Percentiles rank a stretch among this genome's conserved stretches.
phyloP scores from a whole-genome alignment of 2,797 vertebrate species.

The Siniperca scherzeri region DNA sequence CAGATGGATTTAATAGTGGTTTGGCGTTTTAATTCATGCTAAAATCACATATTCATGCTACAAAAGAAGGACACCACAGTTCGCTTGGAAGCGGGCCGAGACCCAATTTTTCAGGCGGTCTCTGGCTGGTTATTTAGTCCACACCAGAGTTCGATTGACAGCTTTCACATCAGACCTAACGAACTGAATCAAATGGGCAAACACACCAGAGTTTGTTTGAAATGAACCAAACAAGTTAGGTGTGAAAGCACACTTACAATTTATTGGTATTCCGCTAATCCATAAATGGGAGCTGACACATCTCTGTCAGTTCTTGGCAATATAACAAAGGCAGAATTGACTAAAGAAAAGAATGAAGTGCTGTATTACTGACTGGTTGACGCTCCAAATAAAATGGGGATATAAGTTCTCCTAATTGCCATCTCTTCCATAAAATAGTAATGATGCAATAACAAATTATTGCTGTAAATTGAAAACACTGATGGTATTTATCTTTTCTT shows the following conservation, averaged over 20 bases:
- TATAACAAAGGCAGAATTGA: slow-evolving; percentile 6
- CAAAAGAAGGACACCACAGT: background rate
- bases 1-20: background rate
- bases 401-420: background rate
- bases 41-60: background rate
- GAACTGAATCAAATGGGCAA: background rate
- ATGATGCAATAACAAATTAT: background rate
- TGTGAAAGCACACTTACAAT: background rate
- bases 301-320: background rate
- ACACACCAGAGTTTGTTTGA: background rate
- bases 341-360: background rate
- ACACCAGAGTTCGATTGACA: background rate
- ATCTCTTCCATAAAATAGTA: background rate
- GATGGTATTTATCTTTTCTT: background rate
- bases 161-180: background rate
- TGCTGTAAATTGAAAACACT: background rate
- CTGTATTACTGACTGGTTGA: background rate
- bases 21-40: background rate
- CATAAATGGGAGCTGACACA: background rate
- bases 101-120: background rate
- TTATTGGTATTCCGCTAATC: background rate
- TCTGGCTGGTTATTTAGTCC: background rate
- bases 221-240: background rate
- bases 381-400: background rate
- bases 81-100: background rate